Evolutionary conservation across 2,797 vertebrate genomes (phyloP).

Genomic region (Scomberomorus guttatus): DNA sequence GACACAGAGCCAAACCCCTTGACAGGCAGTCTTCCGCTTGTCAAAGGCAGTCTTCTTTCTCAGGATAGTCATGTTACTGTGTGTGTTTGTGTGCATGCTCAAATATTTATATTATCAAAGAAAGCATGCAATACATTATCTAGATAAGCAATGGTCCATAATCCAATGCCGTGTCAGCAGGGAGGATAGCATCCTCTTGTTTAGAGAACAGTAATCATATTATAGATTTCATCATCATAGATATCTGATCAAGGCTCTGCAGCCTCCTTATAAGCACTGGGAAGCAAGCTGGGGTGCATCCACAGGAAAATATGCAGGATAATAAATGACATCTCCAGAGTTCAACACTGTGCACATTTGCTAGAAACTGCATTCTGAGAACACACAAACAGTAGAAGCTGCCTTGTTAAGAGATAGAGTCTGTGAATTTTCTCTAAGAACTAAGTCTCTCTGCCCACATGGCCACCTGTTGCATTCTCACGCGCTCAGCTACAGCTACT

Average conservation of each 20-base stretch:
- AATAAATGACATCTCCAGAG: not conserved
- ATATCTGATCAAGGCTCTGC: slow-evolving; percentile 40
- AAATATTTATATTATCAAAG: slow-evolving; percentile 22
- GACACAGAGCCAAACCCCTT: not conserved
- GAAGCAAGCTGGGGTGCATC: not conserved
- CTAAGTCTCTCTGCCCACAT: slow-evolving; percentile 33
- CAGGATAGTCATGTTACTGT: not conserved
- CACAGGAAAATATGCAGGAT: not conserved
- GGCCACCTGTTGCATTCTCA: slow-evolving; percentile 50
- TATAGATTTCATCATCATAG: slow-evolving; percentile 45
- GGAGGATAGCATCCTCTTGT: slow-evolving; percentile 57
- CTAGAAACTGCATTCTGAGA: not conserved
- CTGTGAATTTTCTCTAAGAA: not conserved
- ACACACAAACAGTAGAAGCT: not conserved
- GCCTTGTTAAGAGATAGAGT: slow-evolving; percentile 2
- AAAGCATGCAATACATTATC: slow-evolving; percentile 34
- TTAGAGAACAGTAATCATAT: slow-evolving; percentile 53
- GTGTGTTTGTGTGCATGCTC: not conserved
- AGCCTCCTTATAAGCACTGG: slow-evolving; percentile 3
- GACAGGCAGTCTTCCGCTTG: not conserved
- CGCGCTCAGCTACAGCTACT: not conserved
- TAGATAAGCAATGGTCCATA: slow-evolving; percentile 42
- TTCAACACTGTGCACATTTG: not conserved
- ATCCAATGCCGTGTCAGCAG: slow-evolving; percentile 54
- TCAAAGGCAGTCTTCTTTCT: not conserved